These are phyloP conservation scores for Pteromalus puparum DNA, from an alignment of 1,140 invertebrate species.

Conservation along the genomic window DNA sequence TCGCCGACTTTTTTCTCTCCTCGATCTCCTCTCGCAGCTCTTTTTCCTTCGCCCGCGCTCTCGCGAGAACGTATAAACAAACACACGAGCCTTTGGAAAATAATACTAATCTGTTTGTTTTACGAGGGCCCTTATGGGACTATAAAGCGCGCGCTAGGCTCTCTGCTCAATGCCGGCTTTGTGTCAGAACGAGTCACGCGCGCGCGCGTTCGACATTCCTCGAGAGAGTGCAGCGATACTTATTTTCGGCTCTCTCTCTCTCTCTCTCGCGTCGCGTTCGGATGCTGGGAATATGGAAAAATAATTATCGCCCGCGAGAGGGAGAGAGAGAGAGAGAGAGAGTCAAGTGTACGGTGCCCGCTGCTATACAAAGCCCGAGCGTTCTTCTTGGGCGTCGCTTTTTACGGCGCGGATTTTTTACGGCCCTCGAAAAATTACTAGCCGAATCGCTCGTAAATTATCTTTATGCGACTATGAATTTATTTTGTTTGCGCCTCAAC, in stretches of 20 bases:
- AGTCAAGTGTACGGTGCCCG: too few species aligned
- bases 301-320: conserved; percentile 15
- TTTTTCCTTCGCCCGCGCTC: neutral
- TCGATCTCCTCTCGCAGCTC: neutral
- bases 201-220: neutral
- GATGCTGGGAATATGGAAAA: conserved; percentile 7
- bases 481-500: conserved; percentile 1
- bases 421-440: conserved; percentile 33
- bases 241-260: neutral
- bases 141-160: neutral
- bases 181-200: conserved; percentile 2
- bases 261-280: neutral
- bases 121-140: conserved; percentile 30
- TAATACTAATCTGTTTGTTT: conserved; percentile 45
- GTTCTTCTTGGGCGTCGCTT: neutral
- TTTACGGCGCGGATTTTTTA: conserved; percentile 10
- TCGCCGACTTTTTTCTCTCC: neutral
- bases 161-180: conserved; percentile 7
- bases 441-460: conserved; percentile 46
- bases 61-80: neutral
- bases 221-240: neutral
- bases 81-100: conserved; percentile 20
- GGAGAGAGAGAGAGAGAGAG: neutral
- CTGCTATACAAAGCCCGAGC: neutral
- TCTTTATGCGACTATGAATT: conserved; percentile 44